Base-by-base conservation (phyloP, 2,888 invertebrate species). In the Cryptus armator region DNA sequence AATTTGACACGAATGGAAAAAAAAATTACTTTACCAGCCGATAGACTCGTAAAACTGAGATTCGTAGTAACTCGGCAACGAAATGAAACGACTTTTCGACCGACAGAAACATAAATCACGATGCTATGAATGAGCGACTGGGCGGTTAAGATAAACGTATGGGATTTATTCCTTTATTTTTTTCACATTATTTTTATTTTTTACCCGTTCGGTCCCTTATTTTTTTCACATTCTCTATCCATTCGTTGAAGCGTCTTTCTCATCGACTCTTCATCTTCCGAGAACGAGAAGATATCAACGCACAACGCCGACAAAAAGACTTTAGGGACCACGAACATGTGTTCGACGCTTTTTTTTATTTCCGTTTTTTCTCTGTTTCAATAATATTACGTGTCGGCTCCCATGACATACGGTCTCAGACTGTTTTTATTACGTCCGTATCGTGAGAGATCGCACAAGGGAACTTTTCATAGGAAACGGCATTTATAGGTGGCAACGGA, bases 391-490 rank as follows among this genome's bases (percentile, higher is more conserved):
- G 53, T 53, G 70, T 71, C n/a, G 14, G 53, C 53, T 71, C 70
- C 70, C 37, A 32, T 71, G 70, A 53, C 70, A 53, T 51, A 16
- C 70, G 37, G 70, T 71, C 37, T 6, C 71, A 43, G 71, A 7
- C 9, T 56, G 43, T 71, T 71, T 71, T 71, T 37, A 43, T 56
- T 43, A 10, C 37, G 10, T 71, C 56, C 53, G 70, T 53, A 24
- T 56, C 56, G 43, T 71, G 37, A 53, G 53, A 71, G 53, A 71
- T 71, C 70, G 37, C 53, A 16, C 71, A 16, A 12, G 4, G 67
- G 9, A 0, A 19, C 10, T 67, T 67, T 12, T 46, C 48, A 48
- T 12, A 46, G 46, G 24, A 3, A 37, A 24, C 0, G 14, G 14
- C 46, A 24, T 67, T 48, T 48, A 48, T 48, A 4, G 0, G 12